Percentiles rank a stretch among this genome's conserved stretches.
These are phyloP conservation scores for Agonopterix subpropinquella DNA, from an alignment of 2,888 invertebrate genomes.

Conservation along the genomic window DNA sequence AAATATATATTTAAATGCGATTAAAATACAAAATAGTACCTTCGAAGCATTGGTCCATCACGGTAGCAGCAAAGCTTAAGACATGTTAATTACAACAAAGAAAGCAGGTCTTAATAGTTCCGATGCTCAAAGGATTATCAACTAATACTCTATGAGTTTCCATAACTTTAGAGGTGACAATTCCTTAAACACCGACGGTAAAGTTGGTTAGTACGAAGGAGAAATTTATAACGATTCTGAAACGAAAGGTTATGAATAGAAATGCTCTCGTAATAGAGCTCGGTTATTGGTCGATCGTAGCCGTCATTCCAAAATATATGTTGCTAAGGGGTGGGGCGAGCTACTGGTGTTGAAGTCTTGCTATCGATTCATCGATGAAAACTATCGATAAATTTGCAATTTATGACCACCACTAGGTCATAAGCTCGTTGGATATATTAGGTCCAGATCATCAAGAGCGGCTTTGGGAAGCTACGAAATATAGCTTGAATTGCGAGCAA, in stretches of 20 bases:
- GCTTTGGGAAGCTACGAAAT: too few relatives aligned
- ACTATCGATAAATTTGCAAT: too few relatives aligned
- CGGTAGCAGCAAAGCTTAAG: slow-evolving; percentile 69
- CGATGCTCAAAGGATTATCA: slow-evolving; percentile 38
- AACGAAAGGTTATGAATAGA: slow-evolving; percentile 1
- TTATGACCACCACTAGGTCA: too few relatives aligned
- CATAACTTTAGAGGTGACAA: slow-evolving; percentile 25
- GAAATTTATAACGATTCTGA: slow-evolving; percentile 18
- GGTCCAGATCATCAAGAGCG: too few relatives aligned
- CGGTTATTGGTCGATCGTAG: too few relatives aligned
- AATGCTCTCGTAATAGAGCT: too few relatives aligned
- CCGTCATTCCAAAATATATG: too few relatives aligned
- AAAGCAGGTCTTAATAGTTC: slow-evolving; percentile 48
- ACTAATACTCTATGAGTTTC: slow-evolving; percentile 19
- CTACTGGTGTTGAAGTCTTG: too few relatives aligned
- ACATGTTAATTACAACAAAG: slow-evolving; percentile 66
- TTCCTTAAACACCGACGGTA: slow-evolving; percentile 41
- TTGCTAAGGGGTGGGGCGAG: too few relatives aligned
- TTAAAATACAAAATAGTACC: slow-evolving; percentile 52
- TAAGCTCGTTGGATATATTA: too few relatives aligned
- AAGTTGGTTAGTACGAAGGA: slow-evolving; percentile 33
- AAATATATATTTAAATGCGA: slow-evolving; percentile 26
- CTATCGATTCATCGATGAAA: too few relatives aligned
- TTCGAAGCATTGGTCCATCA: slow-evolving; percentile 65
- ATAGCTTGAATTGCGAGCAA: too few relatives aligned